These are phyloP conservation scores for Polydrusus pterygomalis DNA, from an alignment of 2,888 invertebrate species.

Conservation along the genomic window DNA sequence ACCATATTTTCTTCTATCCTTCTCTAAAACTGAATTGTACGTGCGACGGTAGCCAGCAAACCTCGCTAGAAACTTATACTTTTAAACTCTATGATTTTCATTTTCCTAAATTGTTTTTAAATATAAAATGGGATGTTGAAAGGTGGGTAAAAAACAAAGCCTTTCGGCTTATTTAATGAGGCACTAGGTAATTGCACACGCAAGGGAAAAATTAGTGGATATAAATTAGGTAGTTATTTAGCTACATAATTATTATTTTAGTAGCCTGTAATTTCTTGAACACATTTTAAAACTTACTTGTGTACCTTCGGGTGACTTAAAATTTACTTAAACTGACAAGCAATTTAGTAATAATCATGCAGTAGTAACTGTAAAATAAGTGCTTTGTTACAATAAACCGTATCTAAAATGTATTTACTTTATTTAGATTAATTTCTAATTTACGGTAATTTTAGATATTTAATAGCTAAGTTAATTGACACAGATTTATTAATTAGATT, in stretches of 20 bases:
- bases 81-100: neutral
- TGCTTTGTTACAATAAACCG: constrained; percentile 9
- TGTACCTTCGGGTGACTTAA: constrained; percentile 13
- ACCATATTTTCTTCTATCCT: too few relatives aligned
- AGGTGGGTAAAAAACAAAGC: constrained; percentile 36
- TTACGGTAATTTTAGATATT: neutral
- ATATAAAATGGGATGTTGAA: constrained; percentile 40
- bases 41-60: neutral
- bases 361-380: constrained; percentile 10
- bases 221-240: constrained; percentile 67
- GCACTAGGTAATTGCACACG: constrained; percentile 52
- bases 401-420: constrained; percentile 1
- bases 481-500: neutral
- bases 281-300: constrained; percentile 58
- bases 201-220: constrained; percentile 65
- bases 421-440: neutral
- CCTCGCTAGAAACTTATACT: neutral
- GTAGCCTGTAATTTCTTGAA: constrained; percentile 61
- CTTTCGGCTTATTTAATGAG: constrained; percentile 42
- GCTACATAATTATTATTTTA: constrained; percentile 64
- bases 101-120: constrained; percentile 7
- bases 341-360: constrained; percentile 22
- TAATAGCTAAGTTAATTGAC: neutral
- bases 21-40: too few relatives aligned
- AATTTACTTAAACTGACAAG: constrained; percentile 22